These are phyloP conservation scores for Rhizomys pruinosus DNA, from an alignment of 2,113 vertebrate genomes.

Conservation along the genomic window DNA sequence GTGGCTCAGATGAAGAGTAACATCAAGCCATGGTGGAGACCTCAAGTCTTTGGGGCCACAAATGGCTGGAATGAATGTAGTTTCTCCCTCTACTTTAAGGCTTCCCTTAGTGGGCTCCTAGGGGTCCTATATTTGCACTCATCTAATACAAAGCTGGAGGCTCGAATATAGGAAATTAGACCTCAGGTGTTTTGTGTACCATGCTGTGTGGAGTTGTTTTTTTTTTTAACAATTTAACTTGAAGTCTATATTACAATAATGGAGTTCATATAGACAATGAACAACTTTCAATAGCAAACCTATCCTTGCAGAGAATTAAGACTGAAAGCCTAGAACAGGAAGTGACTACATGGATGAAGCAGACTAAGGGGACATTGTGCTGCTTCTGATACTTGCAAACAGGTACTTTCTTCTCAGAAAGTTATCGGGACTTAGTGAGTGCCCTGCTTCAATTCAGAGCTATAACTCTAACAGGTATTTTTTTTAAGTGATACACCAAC, in stretches of 20 bases:
- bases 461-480: not conserved
- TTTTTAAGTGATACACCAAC: constrained; percentile 36
- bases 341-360: not conserved
- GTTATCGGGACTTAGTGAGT: not conserved
- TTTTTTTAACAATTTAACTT: not conserved
- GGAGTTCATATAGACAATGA: not conserved
- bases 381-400: not conserved
- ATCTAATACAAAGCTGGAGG: not conserved
- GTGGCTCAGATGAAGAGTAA: constrained; percentile 84
- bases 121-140: not conserved
- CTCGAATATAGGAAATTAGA: not conserved
- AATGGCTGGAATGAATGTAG: rapidly evolving
- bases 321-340: not conserved
- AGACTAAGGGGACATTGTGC: not conserved
- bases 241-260: not conserved
- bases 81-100: not conserved
- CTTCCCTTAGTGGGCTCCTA: not conserved
- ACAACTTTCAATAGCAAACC: not conserved
- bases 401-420: constrained; percentile 48
- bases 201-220: not conserved
- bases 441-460: constrained; percentile 31
- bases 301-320: not conserved
- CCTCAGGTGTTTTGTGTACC: not conserved
- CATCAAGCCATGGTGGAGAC: rapidly evolving
- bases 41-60: not conserved